Percentiles rank a stretch among this genome's conserved stretches.
These are phyloP conservation scores for Eublepharis macularius DNA, from an alignment of 2,113 vertebrate species.

Conservation along the genomic window DNA sequence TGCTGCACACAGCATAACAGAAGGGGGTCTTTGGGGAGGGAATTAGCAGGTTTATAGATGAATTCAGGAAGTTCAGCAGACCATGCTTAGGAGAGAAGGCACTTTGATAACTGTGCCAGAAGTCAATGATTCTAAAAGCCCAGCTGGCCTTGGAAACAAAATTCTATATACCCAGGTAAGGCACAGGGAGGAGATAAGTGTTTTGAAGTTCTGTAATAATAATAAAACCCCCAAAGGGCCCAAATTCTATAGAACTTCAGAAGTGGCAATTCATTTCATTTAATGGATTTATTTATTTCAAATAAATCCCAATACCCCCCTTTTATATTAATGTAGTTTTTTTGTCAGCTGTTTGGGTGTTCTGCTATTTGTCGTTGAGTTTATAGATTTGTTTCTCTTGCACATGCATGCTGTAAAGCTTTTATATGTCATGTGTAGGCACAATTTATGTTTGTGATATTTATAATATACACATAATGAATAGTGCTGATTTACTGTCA, in stretches of 20 bases:
- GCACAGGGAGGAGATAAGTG: not conserved
- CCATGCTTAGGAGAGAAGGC: constrained; percentile 6
- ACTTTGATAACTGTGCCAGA: constrained; percentile 15
- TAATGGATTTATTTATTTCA: constrained; percentile 22
- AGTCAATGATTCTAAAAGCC: not conserved
- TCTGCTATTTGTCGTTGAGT: too few relatives aligned
- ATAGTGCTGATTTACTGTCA: too few relatives aligned
- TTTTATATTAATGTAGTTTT: too few relatives aligned
- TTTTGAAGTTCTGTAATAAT: not conserved
- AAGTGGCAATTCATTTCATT: not conserved
- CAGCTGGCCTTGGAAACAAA: not conserved
- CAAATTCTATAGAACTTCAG: not conserved
- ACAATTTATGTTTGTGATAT: too few relatives aligned
- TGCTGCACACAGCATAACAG: not conserved
- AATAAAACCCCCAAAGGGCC: not conserved
- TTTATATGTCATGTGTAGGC: too few relatives aligned
- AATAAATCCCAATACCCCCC: not conserved
- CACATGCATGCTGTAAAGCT: too few relatives aligned
- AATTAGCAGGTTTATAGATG: constrained; percentile 11
- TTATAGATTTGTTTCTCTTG: too few relatives aligned
- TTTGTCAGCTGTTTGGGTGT: too few relatives aligned
- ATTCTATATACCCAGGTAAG: not conserved
- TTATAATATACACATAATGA: too few relatives aligned
- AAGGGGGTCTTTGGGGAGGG: not conserved
- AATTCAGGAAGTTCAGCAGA: constrained; percentile 26